Percentiles rank a stretch among this genome's conserved stretches.
These are phyloP conservation scores for Diplosoma virens DNA, from an alignment of 23 tunicate genomes.

Conservation along the genomic window DNA sequence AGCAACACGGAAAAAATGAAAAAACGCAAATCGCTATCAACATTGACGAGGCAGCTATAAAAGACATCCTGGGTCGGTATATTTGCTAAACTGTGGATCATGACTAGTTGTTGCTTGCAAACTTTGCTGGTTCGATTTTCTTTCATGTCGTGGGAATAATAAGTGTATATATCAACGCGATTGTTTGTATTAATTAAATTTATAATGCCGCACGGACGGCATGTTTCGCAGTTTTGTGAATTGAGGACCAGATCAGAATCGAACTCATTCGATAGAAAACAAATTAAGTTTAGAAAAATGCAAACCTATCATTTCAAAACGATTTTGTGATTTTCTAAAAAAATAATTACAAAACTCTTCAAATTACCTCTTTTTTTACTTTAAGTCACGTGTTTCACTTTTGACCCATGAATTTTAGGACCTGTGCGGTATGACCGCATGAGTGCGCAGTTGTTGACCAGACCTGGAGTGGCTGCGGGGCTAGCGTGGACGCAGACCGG, in stretches of 20 bases:
- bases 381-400: neutral
- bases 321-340: neutral
- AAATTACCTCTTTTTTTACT: neutral
- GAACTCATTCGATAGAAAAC: too few relatives aligned
- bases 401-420: conserved; percentile 12
- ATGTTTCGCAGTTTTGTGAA: too few relatives aligned
- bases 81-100: too few relatives aligned
- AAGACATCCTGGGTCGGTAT: conserved; percentile 20
- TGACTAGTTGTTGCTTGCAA: too few relatives aligned
- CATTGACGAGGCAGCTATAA: conserved; percentile 20
- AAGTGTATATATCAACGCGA: too few relatives aligned
- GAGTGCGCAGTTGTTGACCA: conserved; percentile 16
- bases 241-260: too few relatives aligned
- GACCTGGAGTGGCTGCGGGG: conserved; percentile 66
- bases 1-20: conserved; percentile 1
- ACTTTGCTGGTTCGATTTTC: too few relatives aligned
- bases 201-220: too few relatives aligned
- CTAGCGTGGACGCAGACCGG: conserved; percentile 57
- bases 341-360: too few relatives aligned
- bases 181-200: too few relatives aligned
- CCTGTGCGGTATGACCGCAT: conserved; percentile 33
- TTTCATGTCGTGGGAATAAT: too few relatives aligned
- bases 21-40: neutral
- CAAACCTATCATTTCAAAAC: neutral
- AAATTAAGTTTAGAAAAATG: too few relatives aligned